Base-by-base conservation (phyloP, 2,113 vertebrate species). In the Thalassoma bifasciatum region DNA sequence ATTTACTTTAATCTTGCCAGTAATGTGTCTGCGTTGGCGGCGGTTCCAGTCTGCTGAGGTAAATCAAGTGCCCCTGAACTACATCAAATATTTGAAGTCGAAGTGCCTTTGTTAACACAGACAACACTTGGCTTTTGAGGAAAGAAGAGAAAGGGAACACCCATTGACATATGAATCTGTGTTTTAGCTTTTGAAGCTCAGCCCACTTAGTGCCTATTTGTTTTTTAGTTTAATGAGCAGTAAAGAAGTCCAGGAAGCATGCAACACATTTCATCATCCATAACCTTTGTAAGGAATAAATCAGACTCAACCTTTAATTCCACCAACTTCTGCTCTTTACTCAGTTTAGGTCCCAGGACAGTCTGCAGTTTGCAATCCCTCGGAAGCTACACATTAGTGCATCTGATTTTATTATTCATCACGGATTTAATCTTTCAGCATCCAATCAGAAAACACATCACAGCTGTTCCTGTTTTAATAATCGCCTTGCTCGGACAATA, bases 1-100 rank as follows among this genome's bases (percentile, higher is more conserved):
- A 91, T 88, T 88, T 79, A 75, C 81, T 87, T 87, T 85, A 87
- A 88, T 88, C 88, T 86, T 71, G 53, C 37, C 74, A 66, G 81
- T 89, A 84, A 87, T 73, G 81, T 76, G 83, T 75, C 75, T 84
- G 72, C 42, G 34, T 66, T 79, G 59, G 76, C 61, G 53, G 71
- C 84, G 70, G 81, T 82, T 88, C 83, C 83, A 84, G 76, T 71
- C 83, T 63, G 72, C 79, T 86, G 86, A 77, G 49, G 77, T 73
- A 81, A 90, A 83, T 88, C 79, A 78, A 81, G 77, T 52, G 69
- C 38, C 83, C 71, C 75, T 19, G 68, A 79, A 88, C 36, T 60
- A 53, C 66, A 63, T 70, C 79, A 81, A 86, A 86, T 87, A 87
- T 88, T 87, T 84, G 83, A 87, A 75, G 68, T 77, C 26, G 49